These are phyloP conservation scores for Loriculus beryllinus DNA, from an alignment of 2,797 vertebrate genomes.

Conservation along the genomic window DNA sequence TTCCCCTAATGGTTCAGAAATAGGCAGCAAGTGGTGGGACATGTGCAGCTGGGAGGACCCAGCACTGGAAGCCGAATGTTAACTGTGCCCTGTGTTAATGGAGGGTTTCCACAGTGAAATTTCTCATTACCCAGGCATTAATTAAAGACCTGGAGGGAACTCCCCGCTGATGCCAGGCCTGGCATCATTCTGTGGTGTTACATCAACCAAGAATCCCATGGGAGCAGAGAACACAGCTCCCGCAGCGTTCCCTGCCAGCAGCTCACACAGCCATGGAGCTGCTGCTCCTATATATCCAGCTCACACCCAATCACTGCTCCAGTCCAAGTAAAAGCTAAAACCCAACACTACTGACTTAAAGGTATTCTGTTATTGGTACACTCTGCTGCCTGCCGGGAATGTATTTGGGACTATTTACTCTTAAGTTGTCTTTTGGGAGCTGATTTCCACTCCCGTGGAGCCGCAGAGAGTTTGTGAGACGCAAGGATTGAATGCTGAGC, in stretches of 20 bases:
- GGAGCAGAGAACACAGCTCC: not conserved
- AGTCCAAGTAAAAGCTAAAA: not conserved
- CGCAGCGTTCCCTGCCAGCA: not conserved
- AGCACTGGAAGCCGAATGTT: accelerated
- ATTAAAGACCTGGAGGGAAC: not conserved
- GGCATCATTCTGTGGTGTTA: not conserved
- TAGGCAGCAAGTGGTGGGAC: not conserved
- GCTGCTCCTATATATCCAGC: not conserved
- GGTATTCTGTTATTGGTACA: not conserved
- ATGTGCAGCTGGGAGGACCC: not conserved
- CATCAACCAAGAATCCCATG: not conserved
- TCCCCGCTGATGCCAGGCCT: not conserved
- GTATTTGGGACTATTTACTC: not conserved
- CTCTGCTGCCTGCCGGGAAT: not conserved
- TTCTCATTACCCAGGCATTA: not conserved
- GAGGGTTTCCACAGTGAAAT: not conserved
- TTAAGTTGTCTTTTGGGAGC: not conserved
- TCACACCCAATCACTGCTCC: accelerated
- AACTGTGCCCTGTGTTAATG: not conserved
- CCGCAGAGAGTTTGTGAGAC: not conserved
- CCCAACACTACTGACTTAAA: not conserved
- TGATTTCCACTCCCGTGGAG: not conserved
- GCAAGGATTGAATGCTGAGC: not conserved
- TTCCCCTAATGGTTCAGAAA: not conserved
- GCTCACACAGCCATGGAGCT: accelerated